Evolutionary conservation across 1,140 invertebrate species (phyloP), one percentile per base, ranked within the genome.

Genomic region (Ceratosolen fusciceps): DNA sequence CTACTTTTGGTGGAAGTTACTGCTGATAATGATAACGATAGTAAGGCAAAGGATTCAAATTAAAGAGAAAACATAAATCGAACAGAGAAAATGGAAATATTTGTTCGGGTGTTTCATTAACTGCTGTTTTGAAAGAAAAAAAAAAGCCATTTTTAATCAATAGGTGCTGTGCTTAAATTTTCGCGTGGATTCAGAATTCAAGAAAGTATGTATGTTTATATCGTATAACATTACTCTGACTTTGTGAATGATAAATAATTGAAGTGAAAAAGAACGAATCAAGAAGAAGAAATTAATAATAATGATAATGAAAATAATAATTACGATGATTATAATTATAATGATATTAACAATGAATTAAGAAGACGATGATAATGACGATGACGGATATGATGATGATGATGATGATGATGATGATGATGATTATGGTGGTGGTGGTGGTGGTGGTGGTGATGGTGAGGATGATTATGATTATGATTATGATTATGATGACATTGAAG

Each of bases 141-240:
- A n/a, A 73, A 73, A 77, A 37, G 77, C 58, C 70, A 73, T 79
- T 79, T 60, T 74, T 67, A 79, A 79, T 79, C 77, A 79, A 79
- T 72, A 58, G 77, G 77, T 79, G 77, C 72, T 79, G 77, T 74
- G 77, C 77, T 79, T 68, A 79, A 79, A 79, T 62, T 26, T 34
- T 72, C 39, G 54, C 68, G 52, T 60, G 68, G 68, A 52, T 72
- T 49, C 62, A 67, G 21, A 43, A 72, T 52, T 72, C 26, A 78
- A 71, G 52, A 65, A 62, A 77, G 67, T 43, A 71, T 71, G 58
- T n/a, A 43, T 54, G 58, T 52, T 65, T 29, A 16, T 68, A 37
- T 74, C 26, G 72, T 39, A 62, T 29, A n/a, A 34, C 72, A 31
- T 74, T 58, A 39, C 39, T 16, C 37, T 54, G 29, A 43, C 37